Percentiles rank a stretch among this genome's conserved stretches.
phyloP scores from a whole-genome alignment of 2,113 vertebrate species.

The Corythaixoides concolor region DNA sequence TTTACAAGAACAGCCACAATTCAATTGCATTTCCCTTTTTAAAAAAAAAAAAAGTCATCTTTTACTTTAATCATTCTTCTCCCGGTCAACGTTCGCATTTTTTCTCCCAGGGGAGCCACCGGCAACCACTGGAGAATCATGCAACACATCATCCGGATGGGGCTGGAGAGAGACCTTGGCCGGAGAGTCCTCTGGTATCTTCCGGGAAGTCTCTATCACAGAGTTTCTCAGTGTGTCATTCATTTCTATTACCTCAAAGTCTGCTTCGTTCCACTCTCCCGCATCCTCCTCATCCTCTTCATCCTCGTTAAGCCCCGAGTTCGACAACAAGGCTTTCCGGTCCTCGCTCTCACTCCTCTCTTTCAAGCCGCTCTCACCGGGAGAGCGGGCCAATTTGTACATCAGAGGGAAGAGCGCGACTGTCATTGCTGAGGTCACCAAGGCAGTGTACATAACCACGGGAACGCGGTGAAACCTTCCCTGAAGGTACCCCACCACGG shows the following conservation, averaged over 20 bases:
- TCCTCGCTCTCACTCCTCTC: slow-evolving; percentile 73
- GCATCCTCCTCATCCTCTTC: slow-evolving; percentile 69
- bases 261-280: slow-evolving; percentile 82
- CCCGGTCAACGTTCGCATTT: slow-evolving; percentile 60
- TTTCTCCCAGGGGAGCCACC: slow-evolving; percentile 64
- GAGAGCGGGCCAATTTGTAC: slow-evolving; percentile 82
- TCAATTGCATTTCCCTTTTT: neutral
- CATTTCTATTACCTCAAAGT: slow-evolving; percentile 91
- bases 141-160: neutral
- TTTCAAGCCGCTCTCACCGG: slow-evolving; percentile 1
- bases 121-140: neutral
- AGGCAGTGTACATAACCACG: slow-evolving; percentile 80
- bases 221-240: slow-evolving; percentile 71
- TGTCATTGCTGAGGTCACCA: slow-evolving; percentile 76
- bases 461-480: slow-evolving; percentile 74
- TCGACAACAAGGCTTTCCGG: slow-evolving; percentile 78
- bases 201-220: slow-evolving; percentile 33
- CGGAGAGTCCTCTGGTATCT: neutral
- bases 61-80: slow-evolving; percentile 75
- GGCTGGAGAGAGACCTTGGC: neutral
- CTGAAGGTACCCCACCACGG: slow-evolving; percentile 79
- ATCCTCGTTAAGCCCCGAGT: slow-evolving; percentile 73
- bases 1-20: neutral
- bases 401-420: slow-evolving; percentile 88
- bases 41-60: neutral